Base-by-base conservation (phyloP, 2,113 vertebrate genomes). In the Ctenodactylus gundi region DNA sequence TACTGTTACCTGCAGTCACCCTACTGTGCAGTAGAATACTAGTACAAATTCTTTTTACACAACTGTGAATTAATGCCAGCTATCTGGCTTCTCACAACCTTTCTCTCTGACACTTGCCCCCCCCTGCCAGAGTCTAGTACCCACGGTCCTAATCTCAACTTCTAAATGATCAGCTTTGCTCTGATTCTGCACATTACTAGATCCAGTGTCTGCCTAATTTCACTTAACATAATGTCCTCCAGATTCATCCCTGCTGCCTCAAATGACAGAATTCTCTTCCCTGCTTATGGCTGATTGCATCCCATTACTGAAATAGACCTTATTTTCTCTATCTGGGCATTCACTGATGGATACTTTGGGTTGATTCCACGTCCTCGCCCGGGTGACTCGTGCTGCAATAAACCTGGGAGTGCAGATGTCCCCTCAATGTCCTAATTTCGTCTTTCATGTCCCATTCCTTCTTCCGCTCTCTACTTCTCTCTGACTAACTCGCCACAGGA, bases 381-480 rank as follows among this genome's bases (percentile, higher is more conserved):
- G 23, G 51, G n/a, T 34, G 27, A 53, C 8, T 11, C 13, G 20
- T 34, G 11, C 27, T 77, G 2, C 15, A 41, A 6, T 64, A 58
- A 49, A 62, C 41, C 25, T 46, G 34, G 23, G 21, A 15, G 20
- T 34, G 1, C 25, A 25, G 58, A 18, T 36, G 10, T 31, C 27
- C 53, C n/a, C 25, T 31, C 13, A 12, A 65, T 27, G 25, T 23
- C 13, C 46, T 41, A n/a, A 65, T 39, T 39, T 77, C n/a, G 23
- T 64, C 31, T 88, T 27, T 58, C 31, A 4, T 64, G 58, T 72
- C 1, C 21, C 17, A 36, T 31, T 81, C 4, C 41, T 31, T 39
- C 46, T 57, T 8, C 20, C 10, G 5, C 20, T n/a, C 12, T 0
- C 23, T 49, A 5, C 10, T 5, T 1, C 8, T 21, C 51, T 57